Evolutionary conservation across 2,888 invertebrate species (phyloP), one percentile per base, ranked within the genome.

Genomic region (Dryococelus australis): DNA sequence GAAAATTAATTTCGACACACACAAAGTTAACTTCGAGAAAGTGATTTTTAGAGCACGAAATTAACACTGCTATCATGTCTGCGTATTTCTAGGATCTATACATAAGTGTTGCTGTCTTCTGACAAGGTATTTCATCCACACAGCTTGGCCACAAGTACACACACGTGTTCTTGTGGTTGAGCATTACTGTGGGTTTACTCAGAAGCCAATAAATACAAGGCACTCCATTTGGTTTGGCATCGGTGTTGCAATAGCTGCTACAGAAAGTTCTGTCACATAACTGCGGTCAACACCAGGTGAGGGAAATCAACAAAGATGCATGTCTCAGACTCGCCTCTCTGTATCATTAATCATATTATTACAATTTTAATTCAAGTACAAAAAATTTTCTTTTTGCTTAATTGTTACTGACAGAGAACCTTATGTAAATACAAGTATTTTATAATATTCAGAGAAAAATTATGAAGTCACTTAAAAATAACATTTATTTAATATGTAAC

Each of bases 151-250:
- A 47, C 24, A 8, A 65, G 65, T n/a, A n/a, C 65, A 1, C 65
- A 20, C 65, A 65, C 65, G 16, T 20, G n/a, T n/a, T 65, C 65
- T 65, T 65, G 65, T 65, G 81, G 83, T 86, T 86, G 86, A 86
- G 86, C 86, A 86, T 84, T n/a, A 84, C 43, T 2, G 9, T 85
- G 53, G 43, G 65, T 84, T 78, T 86, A 79, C 87, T 87, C 87
- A 53, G 28, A 87, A 87, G 87, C 87, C 85, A 80, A 53, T 85
- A 85, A 85, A 85, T 87, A 87, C 87, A 87, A 87, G 87, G 87
- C 87, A 87, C 87, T 87, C 87, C 85, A 85, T 43, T 87, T 86
- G 65, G 65, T 86, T 47, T 78, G 86, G 83, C 80, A 84, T 83
- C 43, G 65, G 65, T 65, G 65, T 65, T 65, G 65, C n/a, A 65